These are phyloP conservation scores for Atherinomorus stipes DNA, from an alignment of 2,113 vertebrate species.

Conservation along the genomic window DNA sequence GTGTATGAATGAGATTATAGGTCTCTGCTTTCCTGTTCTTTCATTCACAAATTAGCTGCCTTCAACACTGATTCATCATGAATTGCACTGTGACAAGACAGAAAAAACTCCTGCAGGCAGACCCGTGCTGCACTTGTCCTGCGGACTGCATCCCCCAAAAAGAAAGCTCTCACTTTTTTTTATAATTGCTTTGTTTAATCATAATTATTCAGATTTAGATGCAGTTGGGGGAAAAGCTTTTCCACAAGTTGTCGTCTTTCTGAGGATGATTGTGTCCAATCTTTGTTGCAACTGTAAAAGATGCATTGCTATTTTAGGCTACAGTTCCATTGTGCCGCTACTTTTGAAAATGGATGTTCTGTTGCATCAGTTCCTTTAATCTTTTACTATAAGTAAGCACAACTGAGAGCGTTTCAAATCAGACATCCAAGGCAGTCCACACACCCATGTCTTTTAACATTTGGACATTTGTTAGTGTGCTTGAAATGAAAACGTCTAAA, in stretches of 20 bases:
- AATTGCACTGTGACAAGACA: slow-evolving; percentile 17
- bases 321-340: neutral
- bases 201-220: too few relatives aligned
- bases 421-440: neutral
- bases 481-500: neutral
- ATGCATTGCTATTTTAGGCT: neutral
- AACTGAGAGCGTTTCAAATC: neutral
- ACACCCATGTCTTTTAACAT: neutral
- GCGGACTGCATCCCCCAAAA: neutral
- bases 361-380: too few relatives aligned
- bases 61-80: slow-evolving; percentile 33
- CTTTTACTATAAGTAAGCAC: neutral
- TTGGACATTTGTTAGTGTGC: too few relatives aligned
- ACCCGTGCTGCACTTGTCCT: neutral
- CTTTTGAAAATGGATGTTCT: too few relatives aligned
- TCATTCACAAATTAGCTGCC: slow-evolving; percentile 63
- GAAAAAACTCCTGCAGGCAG: slow-evolving; percentile 7
- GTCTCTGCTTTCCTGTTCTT: slow-evolving; percentile 42
- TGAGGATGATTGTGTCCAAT: neutral
- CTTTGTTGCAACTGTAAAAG: too few relatives aligned
- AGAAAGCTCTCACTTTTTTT: too few relatives aligned
- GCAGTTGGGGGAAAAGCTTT: too few relatives aligned
- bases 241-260: neutral
- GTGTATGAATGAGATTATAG: slow-evolving; percentile 60
- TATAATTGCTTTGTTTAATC: too few relatives aligned